phyloP scores from a whole-genome alignment of 2,888 invertebrate genomes.

The Scaptomyza cyrtandrae region DNA sequence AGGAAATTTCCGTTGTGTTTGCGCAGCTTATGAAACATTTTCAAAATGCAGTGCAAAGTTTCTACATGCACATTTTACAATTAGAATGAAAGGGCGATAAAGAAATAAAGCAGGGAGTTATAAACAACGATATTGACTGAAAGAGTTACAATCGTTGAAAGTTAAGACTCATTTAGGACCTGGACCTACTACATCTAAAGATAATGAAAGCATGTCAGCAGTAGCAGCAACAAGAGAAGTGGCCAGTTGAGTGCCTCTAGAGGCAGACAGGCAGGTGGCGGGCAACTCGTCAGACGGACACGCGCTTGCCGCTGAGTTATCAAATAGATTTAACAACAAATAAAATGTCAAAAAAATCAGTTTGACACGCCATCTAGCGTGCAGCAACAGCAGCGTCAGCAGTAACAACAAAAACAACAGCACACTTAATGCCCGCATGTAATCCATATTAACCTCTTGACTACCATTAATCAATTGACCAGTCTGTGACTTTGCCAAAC shows the following conservation, averaged over 20 bases:
- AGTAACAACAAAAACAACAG: conserved; percentile 17
- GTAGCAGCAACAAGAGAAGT: too few relatives aligned
- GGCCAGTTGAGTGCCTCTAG: conserved; percentile 21
- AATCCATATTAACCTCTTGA: conserved; percentile 72
- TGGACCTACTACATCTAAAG: too few relatives aligned
- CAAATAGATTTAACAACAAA: conserved; percentile 49
- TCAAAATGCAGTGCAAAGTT: conserved; percentile 45
- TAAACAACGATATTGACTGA: conserved; percentile 33
- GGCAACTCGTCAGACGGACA: background rate
- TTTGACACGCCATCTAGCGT: conserved; percentile 69
- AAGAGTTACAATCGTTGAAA: conserved; percentile 20
- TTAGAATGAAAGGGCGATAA: conserved; percentile 1
- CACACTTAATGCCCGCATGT: conserved; percentile 45
- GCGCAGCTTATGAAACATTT: conserved; percentile 49
- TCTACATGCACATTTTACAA: conserved; percentile 14
- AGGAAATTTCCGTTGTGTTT: conserved; percentile 71
- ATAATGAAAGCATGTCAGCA: background rate
- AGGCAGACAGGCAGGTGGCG: background rate
- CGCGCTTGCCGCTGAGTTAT: conserved; percentile 17
- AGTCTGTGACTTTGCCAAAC: conserved; percentile 21
- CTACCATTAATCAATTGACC: conserved; percentile 63
- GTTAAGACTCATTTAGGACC: background rate
- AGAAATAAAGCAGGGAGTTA: background rate
- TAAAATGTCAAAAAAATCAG: conserved; percentile 45
- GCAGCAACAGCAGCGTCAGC: conserved; percentile 41